phyloP scores from a whole-genome alignment of 2,113 vertebrate genomes.

The Sterrhoptilus dennistouni region DNA sequence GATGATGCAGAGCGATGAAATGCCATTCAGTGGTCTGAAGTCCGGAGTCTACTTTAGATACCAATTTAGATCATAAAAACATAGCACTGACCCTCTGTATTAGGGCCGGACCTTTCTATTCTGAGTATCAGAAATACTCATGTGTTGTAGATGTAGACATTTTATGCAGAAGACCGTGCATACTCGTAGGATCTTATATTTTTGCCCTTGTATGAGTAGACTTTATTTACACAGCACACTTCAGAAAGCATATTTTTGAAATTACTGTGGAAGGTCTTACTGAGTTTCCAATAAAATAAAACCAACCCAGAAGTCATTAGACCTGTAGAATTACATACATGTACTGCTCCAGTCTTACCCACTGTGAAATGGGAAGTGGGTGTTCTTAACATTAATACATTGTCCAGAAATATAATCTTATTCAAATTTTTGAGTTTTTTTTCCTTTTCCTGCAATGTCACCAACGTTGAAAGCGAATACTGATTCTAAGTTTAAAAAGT shows the following conservation, averaged over 20 bases:
- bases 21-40: neutral
- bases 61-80: neutral
- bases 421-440: neutral
- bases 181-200: neutral
- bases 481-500: neutral
- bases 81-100: fast-evolving
- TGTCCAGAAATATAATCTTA: neutral
- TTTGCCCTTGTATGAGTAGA: neutral
- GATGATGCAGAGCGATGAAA: neutral
- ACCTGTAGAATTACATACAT: neutral
- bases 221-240: neutral
- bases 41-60: neutral
- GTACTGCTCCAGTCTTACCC: neutral
- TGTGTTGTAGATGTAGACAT: neutral
- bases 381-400: fast-evolving
- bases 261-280: neutral
- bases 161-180: neutral
- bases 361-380: neutral
- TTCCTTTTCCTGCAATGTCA: neutral
- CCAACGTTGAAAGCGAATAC: neutral
- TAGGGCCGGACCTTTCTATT: neutral
- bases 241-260: neutral
- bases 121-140: neutral
- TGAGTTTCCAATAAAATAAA: neutral
- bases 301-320: neutral